phyloP scores from a whole-genome alignment of 2,797 vertebrate species.

The Halcyon chelicuti region DNA sequence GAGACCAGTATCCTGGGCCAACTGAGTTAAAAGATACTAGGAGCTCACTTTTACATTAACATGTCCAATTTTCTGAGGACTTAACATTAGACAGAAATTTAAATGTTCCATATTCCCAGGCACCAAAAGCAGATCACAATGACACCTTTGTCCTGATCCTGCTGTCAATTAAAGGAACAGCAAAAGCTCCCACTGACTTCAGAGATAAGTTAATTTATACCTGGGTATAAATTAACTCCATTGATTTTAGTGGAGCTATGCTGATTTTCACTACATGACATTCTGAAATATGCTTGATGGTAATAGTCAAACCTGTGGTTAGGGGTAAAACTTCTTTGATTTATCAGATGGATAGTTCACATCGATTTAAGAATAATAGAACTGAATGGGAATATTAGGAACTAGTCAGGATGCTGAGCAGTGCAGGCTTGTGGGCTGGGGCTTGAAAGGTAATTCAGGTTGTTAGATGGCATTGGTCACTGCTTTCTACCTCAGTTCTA shows the following conservation, averaged over 20 bases:
- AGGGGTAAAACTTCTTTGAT: background rate
- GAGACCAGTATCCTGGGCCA: background rate
- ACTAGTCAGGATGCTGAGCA: background rate
- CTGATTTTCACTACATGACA: background rate
- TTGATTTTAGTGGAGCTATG: background rate
- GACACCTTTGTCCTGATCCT: background rate
- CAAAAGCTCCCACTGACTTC: background rate
- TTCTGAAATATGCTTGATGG: background rate
- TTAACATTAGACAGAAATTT: slow-evolving; percentile 1
- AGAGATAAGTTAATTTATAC: background rate
- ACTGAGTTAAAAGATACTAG: background rate
- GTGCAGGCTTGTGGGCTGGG: background rate
- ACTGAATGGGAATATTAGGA: background rate
- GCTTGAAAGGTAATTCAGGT: background rate
- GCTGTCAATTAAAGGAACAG: background rate
- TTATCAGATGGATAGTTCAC: background rate
- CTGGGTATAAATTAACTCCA: background rate
- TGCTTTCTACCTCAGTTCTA: background rate
- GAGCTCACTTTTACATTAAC: background rate
- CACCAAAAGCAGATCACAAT: background rate
- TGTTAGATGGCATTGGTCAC: background rate
- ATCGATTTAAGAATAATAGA: background rate
- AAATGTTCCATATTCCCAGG: background rate
- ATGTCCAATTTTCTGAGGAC: background rate
- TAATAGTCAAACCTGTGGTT: background rate